Base-by-base conservation (phyloP, 2,888 invertebrate genomes). In the Adela reaumurella region DNA sequence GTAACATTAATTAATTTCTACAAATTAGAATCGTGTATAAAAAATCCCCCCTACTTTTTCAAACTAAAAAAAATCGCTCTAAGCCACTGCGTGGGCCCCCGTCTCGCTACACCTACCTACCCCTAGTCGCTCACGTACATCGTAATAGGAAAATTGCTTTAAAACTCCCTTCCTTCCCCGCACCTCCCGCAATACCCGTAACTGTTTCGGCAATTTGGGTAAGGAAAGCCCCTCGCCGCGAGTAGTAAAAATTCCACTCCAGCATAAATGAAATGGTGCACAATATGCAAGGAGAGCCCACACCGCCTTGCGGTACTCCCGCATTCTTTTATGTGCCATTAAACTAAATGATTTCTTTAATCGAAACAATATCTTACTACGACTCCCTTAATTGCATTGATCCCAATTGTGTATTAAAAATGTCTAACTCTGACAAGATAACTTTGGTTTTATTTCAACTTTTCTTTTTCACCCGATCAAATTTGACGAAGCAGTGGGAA, bases 61-160 rank as follows among this genome's bases (percentile, higher is more conserved):
- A 14, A 35, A 8, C 35, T 35, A 35, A 35, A 35, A 35, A 35
- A 35, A 35, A 35, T 4, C 35, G 35, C 35, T 3, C 6, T 8
- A 35, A 8, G 35, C 35, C 35, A n/a, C n/a, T n/a, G 35, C 6
- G 35, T 14, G 11, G 11, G n/a, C 35, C 35, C 35, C 35, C 8
- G 35, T 14, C 24, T 24, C 24, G 24, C 24, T 24, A 24, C 5
- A 6, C 24, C 24, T 24, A 24, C 24, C 24, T 24, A 24, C 24
- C 24, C 35, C 11, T 14, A 4, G 35, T 59, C 63, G 61, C 63
- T 70, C 72, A 68, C 70, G 70, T 69, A 72, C 68, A 69, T 69
- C 67, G 72, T 71, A 72, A 73, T 72, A 69, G 68, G 67, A 72
- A 35, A 72, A 73, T 72, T 72, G 72, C 72, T 72, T 65, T 72